Percentiles rank a stretch among this genome's conserved stretches.
Evolutionary conservation across 2,113 vertebrate genomes (phyloP).

Genomic region (Hypomesus transpacificus): DNA sequence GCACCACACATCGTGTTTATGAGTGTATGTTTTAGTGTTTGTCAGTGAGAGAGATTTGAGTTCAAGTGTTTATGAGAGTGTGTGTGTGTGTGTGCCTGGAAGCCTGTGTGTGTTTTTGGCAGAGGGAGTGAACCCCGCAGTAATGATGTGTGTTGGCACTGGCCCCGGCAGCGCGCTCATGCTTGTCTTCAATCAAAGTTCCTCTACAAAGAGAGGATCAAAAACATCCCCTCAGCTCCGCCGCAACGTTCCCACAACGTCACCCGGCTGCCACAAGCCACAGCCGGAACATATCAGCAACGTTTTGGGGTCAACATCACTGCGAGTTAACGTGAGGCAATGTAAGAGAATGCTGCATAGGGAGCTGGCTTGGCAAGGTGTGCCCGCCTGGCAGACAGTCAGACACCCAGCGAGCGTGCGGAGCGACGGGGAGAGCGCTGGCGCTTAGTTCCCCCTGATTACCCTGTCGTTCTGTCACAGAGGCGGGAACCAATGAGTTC

Average conservation of each 20-base stretch:
- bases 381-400: slow-evolving; percentile 38
- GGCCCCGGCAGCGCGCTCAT: slow-evolving; percentile 16
- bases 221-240: not conserved
- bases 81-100: slow-evolving; percentile 14
- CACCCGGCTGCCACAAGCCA: slow-evolving; percentile 7
- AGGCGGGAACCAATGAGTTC: slow-evolving; percentile 1
- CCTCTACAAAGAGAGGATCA: slow-evolving; percentile 29
- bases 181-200: slow-evolving; percentile 37
- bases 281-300: slow-evolving; percentile 16
- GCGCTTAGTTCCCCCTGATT: slow-evolving; percentile 32
- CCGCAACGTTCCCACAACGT: slow-evolving; percentile 21
- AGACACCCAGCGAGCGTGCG: slow-evolving; percentile 36
- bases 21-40: slow-evolving; percentile 21
- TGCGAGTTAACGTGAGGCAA: not conserved
- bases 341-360: slow-evolving; percentile 35
- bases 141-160: slow-evolving; percentile 54
- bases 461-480: slow-evolving; percentile 6
- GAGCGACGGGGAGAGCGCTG: slow-evolving; percentile 24
- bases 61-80: not conserved
- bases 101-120: slow-evolving; percentile 20
- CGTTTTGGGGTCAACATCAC: slow-evolving; percentile 33
- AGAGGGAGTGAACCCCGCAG: slow-evolving; percentile 38
- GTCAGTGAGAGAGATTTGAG: slow-evolving; percentile 34
- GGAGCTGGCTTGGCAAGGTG: slow-evolving; percentile 33
- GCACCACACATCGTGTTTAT: not conserved